These are phyloP conservation scores for Tichodroma muraria DNA, from an alignment of 2,113 vertebrate species.

Conservation along the genomic window DNA sequence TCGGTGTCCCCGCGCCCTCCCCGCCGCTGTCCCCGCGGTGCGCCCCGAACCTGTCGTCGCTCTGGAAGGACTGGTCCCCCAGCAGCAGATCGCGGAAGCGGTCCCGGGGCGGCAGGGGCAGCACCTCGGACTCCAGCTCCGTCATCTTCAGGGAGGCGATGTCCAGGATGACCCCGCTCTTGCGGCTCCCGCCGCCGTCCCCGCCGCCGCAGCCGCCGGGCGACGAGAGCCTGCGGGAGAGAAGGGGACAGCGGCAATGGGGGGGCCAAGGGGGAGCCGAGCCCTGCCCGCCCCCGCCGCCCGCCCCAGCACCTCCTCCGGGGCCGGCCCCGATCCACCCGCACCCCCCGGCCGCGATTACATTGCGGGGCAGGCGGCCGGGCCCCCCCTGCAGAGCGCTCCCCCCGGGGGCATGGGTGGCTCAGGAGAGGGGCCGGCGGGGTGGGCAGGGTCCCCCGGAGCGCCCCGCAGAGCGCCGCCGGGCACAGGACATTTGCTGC, in stretches of 20 bases:
- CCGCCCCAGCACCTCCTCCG: neutral
- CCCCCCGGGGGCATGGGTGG: slow-evolving; percentile 33
- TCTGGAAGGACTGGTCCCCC: slow-evolving; percentile 90
- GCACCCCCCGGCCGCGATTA: neutral
- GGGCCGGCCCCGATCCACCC: neutral
- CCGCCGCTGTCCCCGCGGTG: neutral
- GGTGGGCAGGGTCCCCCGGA: neutral
- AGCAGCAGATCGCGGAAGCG: slow-evolving; percentile 93
- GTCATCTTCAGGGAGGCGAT: slow-evolving; percentile 82
- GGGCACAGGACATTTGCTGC: slow-evolving; percentile 14
- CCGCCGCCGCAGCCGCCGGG: slow-evolving; percentile 55
- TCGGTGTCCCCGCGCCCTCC: neutral
- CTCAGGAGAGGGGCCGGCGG: neutral
- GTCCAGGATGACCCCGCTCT: slow-evolving; percentile 81
- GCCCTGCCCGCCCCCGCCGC: too few relatives aligned
- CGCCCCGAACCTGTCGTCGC: slow-evolving; percentile 87
- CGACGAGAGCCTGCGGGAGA: slow-evolving; percentile 71
- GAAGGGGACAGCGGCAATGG: neutral
- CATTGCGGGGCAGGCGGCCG: slow-evolving; percentile 47
- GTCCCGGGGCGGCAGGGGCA: slow-evolving; percentile 90
- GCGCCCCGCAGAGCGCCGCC: neutral
- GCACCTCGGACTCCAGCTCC: slow-evolving; percentile 88
- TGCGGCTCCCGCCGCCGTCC: slow-evolving; percentile 67
- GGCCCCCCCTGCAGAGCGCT: slow-evolving; percentile 19
- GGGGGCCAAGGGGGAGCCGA: too few relatives aligned